Conservation (phyloP, 2,113 vertebrate genomes). For the Pampusana beccarii region DNA sequence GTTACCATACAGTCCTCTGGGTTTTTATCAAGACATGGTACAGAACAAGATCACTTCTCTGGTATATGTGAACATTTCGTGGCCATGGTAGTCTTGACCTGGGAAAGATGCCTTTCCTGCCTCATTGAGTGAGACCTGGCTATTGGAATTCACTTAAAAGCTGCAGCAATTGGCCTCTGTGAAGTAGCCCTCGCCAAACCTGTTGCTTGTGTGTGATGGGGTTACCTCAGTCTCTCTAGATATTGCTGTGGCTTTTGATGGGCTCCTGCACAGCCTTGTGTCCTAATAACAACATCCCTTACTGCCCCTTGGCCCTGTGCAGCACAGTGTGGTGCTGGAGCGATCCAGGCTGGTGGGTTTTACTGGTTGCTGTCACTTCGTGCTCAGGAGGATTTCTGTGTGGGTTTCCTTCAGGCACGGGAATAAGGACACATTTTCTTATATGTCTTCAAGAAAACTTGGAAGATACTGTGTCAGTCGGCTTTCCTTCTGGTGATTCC, state of each 20-base stretch:
- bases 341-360: accelerated
- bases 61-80: accelerated
- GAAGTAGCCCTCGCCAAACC: background rate
- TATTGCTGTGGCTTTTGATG: background rate
- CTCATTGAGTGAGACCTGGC: background rate
- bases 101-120: background rate
- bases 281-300: background rate
- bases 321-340: accelerated
- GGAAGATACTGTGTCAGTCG: background rate
- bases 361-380: background rate
- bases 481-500: background rate
- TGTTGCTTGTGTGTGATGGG: background rate
- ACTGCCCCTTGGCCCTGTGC: no score
- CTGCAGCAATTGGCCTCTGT: background rate
- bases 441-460: background rate
- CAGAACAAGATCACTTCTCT: background rate
- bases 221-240: background rate
- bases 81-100: accelerated
- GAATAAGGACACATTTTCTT: background rate
- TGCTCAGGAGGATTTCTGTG: no score
- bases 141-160: background rate
- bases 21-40: background rate
- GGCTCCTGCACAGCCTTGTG: background rate
- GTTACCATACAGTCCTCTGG: background rate
- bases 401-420: background rate